Evolutionary conservation across 2,888 invertebrate species (phyloP).

Genomic region (Agrotis puta): DNA sequence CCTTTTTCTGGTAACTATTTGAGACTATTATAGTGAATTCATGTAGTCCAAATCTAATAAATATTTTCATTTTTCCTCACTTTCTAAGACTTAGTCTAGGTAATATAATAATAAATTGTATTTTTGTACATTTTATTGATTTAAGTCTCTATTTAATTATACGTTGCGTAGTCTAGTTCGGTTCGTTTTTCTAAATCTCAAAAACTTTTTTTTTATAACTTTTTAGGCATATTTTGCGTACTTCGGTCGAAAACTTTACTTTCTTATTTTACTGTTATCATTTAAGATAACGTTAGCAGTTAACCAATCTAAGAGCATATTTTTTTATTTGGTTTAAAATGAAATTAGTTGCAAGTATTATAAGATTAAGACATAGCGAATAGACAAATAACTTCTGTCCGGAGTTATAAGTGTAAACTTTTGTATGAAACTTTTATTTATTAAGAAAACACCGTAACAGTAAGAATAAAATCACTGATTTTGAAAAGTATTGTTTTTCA

Average conservation of each 20-base stretch:
- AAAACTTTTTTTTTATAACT: conserved; percentile 50
- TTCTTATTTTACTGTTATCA: conserved; percentile 50
- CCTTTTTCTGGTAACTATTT: conserved; percentile 51
- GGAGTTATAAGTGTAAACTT: conserved; percentile 78
- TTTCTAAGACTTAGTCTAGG: background rate
- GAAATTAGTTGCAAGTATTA: conserved; percentile 82
- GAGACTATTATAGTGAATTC: conserved; percentile 16
- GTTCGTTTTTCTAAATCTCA: conserved; percentile 62
- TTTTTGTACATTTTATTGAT: conserved; percentile 66
- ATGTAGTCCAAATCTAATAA: conserved; percentile 26
- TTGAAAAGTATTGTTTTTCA: conserved; percentile 68
- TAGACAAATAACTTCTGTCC: conserved; percentile 55
- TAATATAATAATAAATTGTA: conserved; percentile 46
- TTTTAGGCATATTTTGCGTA: conserved; percentile 59
- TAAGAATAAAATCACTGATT: conserved; percentile 85
- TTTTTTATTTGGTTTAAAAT: conserved; percentile 78
- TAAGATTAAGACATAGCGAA: conserved; percentile 74
- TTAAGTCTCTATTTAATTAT: conserved; percentile 41
- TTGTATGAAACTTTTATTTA: conserved; percentile 85
- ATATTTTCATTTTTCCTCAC: conserved; percentile 23
- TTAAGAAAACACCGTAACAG: conserved; percentile 75
- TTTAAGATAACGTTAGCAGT: conserved; percentile 61
- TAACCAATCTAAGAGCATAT: conserved; percentile 75
- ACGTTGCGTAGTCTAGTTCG: conserved; percentile 51
- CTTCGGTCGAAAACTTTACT: conserved; percentile 70